Conservation (phyloP, 2,797 vertebrate genomes). For the Labeo calbasu region DNA sequence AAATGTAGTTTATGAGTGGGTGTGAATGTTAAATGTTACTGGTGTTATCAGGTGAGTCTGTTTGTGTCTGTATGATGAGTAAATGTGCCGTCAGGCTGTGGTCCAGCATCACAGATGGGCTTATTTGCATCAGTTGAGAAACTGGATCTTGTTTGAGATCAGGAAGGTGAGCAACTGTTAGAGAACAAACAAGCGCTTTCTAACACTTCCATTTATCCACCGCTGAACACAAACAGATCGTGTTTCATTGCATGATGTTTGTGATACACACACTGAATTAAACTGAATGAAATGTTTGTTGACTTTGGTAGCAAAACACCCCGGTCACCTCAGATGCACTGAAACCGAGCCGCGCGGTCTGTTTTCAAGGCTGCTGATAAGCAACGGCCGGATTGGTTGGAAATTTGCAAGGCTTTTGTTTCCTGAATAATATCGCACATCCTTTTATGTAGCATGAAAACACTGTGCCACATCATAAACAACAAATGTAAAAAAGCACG, state of each 20-base stretch:
- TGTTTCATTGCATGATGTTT: conserved; percentile 42
- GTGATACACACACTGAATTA: conserved; percentile 38
- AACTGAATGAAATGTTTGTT: conserved; percentile 52
- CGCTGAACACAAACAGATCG: conserved; percentile 42
- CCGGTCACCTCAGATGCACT: background rate
- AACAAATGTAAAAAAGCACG: background rate
- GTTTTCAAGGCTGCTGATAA: conserved; percentile 12
- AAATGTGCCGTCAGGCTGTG: background rate
- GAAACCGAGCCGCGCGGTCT: conserved; percentile 11
- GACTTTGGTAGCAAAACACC: conserved; percentile 24
- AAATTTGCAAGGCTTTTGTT: background rate
- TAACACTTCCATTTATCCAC: conserved; percentile 27
- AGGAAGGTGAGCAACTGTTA: conserved; percentile 32
- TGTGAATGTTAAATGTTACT: background rate
- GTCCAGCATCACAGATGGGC: conserved; percentile 50
- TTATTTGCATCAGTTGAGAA: conserved; percentile 45
- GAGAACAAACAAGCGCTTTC: conserved; percentile 50
- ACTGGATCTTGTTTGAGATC: conserved; percentile 34
- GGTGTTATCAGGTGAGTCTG: conserved; percentile 84
- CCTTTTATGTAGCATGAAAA: conserved; percentile 27
- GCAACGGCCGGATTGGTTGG: conserved; percentile 7
- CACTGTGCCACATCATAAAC: conserved; percentile 14
- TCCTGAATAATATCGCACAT: conserved; percentile 8
- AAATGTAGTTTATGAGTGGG: background rate
- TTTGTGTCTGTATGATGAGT: conserved; percentile 12